Conservation (phyloP, 2,888 invertebrate species). For the Trachelus iudaicus region DNA sequence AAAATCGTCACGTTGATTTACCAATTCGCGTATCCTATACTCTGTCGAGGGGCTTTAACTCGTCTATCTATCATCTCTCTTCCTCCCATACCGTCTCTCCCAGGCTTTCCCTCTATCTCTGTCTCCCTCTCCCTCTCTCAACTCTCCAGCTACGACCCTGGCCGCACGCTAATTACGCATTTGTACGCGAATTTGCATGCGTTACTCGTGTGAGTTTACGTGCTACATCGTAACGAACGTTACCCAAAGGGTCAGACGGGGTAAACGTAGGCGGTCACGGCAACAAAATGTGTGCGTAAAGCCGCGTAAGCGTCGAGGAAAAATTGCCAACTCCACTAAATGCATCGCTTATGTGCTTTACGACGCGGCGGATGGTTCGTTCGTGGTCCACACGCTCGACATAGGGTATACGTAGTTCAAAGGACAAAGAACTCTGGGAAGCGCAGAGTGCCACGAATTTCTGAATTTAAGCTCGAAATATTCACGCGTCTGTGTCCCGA, state of each 20-base stretch:
- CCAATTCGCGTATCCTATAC: conserved; percentile 22
- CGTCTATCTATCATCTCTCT: conserved; percentile 3
- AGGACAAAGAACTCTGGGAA: neutral
- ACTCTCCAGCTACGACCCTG: neutral
- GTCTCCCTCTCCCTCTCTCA: neutral
- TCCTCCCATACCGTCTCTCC: neutral
- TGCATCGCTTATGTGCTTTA: neutral
- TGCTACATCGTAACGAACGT: conserved; percentile 3
- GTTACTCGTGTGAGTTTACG: conserved; percentile 32
- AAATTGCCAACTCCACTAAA: neutral
- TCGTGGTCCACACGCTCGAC: neutral
- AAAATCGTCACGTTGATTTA: conserved; percentile 47
- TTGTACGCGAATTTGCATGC: conserved; percentile 56
- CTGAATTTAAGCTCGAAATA: conserved; percentile 28
- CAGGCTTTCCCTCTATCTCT: neutral
- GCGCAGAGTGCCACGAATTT: conserved; percentile 22
- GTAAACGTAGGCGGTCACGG: neutral
- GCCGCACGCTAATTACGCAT: conserved; percentile 53
- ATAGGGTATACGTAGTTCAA: neutral
- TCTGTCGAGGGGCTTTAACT: neutral
- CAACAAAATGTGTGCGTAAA: neutral
- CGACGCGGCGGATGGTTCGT: neutral
- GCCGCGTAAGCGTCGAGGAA: neutral
- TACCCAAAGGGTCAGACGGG: neutral
- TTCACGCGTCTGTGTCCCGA: conserved; percentile 12